Base-by-base conservation (phyloP, 2,797 vertebrate genomes). In the Falco cherrug region DNA sequence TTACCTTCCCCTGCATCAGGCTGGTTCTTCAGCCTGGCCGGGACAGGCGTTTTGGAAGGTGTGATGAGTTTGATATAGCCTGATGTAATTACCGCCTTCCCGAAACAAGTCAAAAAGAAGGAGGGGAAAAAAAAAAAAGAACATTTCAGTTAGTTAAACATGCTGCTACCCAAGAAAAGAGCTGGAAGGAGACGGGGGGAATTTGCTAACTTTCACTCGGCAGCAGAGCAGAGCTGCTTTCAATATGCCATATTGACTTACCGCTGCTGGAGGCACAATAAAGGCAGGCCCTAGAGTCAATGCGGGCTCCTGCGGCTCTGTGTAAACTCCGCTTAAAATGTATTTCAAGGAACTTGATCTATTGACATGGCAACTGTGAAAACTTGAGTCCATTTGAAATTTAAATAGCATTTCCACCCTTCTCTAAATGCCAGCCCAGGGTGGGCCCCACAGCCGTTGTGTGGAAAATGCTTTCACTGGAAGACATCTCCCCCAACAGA, bases 401-500 rank as follows among this genome's bases (percentile, higher is more conserved):
- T 97, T 97, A 97, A 98, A 97, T 97, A 81, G 95, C 95, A 93
- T 94, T 96, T 97, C 96, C 87, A 96, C 91, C 89, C 95, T 88
- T 90, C 82, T 86, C 76, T 93, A 96, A 97, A 96, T 96, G 95
- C 94, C 94, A 93, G 89, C 87, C 83, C n/a, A 5, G 92, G 96
- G 93, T 95, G 95, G 91, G 95, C 95, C 87, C 94, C 94, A 90
- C 7, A 0, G 91, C 90, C 90, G 6, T 93, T 94, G 93, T 97
- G 91, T 93, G 92, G 84, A 93, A 93, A 93, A 94, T 94, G 95
- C 94, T 98, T 97, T 97, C 94, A 87, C 83, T 87, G 85, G 96
- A 97, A 95, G 95, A 92, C 93, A 87, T 92, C 91, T 97, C 96
- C 84, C 95, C 93, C 89, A 97, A 97, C 92, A 97, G 96, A 98